phyloP scores from a whole-genome alignment of 2,113 vertebrate species.

The Ceyx margarethae region DNA sequence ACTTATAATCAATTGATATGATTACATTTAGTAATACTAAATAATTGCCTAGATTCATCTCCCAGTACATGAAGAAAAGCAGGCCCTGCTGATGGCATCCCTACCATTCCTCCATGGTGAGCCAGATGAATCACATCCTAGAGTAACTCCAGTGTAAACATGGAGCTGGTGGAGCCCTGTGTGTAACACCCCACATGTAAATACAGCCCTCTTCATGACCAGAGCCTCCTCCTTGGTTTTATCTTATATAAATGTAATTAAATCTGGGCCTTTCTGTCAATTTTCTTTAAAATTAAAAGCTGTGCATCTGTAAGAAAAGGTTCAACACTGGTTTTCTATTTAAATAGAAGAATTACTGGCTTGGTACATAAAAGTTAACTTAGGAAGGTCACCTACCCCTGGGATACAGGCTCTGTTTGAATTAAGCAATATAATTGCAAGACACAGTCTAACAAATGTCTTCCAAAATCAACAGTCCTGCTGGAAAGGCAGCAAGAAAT shows the following conservation, averaged over 20 bases:
- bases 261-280: background rate
- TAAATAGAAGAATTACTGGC: background rate
- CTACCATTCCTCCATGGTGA: background rate
- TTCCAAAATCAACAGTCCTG: constrained; percentile 42
- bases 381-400: constrained; percentile 32
- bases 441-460: background rate
- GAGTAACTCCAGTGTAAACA: background rate
- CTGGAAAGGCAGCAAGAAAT: background rate
- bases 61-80: background rate
- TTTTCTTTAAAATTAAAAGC: background rate
- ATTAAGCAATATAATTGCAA: constrained; percentile 54
- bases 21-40: background rate
- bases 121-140: background rate
- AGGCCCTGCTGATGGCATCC: background rate
- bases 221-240: background rate
- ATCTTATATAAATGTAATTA: background rate
- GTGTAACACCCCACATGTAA: background rate
- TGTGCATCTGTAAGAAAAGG: background rate
- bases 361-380: background rate
- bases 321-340: background rate
- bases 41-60: background rate
- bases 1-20: background rate
- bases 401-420: constrained; percentile 4
- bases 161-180: background rate
- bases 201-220: background rate